A percentile compares a stretch with the other conserved stretches of the same genome.
phyloP scores from a whole-genome alignment of 2,113 vertebrate species.

The Chelonoidis abingdonii region DNA sequence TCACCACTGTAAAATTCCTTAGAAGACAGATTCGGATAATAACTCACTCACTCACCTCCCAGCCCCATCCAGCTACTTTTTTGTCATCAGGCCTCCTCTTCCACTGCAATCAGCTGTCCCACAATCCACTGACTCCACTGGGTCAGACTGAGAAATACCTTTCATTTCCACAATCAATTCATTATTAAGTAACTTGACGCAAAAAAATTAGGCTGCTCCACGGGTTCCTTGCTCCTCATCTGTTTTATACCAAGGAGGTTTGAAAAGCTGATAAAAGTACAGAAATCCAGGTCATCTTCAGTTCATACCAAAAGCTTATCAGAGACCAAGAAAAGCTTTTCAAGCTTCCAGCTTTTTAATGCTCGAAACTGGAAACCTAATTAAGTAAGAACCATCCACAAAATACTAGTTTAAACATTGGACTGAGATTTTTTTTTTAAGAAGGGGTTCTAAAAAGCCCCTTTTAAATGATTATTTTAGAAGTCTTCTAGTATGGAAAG shows the following conservation, averaged over 20 bases:
- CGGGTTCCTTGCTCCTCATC: conserved; percentile 48
- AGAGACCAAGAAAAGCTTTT: neutral
- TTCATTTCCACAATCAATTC: conserved; percentile 5
- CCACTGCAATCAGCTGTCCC: neutral
- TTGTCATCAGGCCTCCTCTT: neutral
- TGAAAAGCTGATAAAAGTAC: conserved; percentile 59
- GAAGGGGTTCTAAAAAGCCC: conserved; percentile 32
- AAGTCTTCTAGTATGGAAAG: conserved; percentile 57
- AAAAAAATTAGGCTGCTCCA: conserved; percentile 5
- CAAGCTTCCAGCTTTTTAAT: neutral
- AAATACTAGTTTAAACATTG: conserved; percentile 57
- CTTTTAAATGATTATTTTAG: conserved; percentile 62
- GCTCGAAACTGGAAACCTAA: conserved; percentile 53
- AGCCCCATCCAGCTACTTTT: neutral
- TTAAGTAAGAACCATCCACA: conserved; percentile 52
- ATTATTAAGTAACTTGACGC: conserved; percentile 1
- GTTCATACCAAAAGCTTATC: conserved; percentile 51
- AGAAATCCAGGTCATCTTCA: conserved; percentile 62
- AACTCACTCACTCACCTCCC: neutral
- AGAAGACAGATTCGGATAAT: neutral
- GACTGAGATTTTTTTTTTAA: conserved; percentile 1
- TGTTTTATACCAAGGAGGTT: conserved; percentile 57
- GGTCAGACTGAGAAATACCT: neutral
- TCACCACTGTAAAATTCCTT: neutral
- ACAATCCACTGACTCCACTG: neutral